Evolutionary conservation across 2,888 invertebrate species (phyloP).

Genomic region (Chalcis sispes): DNA sequence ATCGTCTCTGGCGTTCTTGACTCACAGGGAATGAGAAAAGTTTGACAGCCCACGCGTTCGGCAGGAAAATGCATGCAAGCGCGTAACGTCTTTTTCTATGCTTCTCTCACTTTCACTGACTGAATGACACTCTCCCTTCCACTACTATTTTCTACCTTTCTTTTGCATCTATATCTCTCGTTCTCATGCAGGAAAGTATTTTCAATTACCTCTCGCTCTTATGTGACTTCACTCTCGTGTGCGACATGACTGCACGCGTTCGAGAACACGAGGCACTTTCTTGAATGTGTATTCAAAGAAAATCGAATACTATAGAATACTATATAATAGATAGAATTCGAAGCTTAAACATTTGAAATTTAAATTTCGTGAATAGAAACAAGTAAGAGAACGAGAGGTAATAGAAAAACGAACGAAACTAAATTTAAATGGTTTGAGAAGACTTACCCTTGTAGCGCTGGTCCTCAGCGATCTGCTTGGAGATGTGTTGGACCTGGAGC

Average conservation of each 20-base stretch:
- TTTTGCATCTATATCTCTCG: neutral
- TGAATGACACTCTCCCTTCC: constrained; percentile 10
- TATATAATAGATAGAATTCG: neutral
- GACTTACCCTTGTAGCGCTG: constrained; percentile 92
- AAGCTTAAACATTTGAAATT: constrained; percentile 39
- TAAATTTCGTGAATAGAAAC: constrained; percentile 18
- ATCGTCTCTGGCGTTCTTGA: neutral
- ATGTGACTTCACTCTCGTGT: constrained; percentile 9
- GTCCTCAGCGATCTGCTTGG: constrained; percentile 90
- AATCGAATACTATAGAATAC: neutral
- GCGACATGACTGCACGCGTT: neutral
- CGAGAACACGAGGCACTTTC: constrained; percentile 17
- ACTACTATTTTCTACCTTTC: constrained; percentile 8
- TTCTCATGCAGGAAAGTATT: constrained; percentile 23
- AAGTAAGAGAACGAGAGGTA: neutral
- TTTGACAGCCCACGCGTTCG: neutral
- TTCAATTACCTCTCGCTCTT: too few species aligned
- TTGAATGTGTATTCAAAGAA: neutral
- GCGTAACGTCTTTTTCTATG: neutral
- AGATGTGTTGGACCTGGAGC: constrained; percentile 95
- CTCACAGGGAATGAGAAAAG: neutral
- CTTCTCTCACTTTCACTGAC: neutral
- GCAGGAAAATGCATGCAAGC: neutral
- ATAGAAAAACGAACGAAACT: neutral
- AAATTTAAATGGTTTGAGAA: constrained; percentile 9